These are phyloP conservation scores for Tinamus major DNA, from an alignment of 2,797 vertebrate genomes.

Conservation along the genomic window DNA sequence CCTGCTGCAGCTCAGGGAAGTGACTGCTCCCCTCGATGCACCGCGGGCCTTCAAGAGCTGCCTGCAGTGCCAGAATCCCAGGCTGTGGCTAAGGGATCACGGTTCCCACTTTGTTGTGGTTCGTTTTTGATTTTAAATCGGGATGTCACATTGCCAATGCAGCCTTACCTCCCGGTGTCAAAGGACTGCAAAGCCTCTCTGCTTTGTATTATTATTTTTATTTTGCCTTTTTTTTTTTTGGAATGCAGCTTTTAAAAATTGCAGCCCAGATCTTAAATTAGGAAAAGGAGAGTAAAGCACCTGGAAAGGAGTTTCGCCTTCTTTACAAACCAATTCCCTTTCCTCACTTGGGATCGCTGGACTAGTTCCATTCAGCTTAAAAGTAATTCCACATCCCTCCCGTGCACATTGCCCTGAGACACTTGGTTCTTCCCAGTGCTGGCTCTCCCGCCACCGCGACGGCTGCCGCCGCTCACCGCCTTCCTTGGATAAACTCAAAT, in stretches of 20 bases:
- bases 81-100: constrained; percentile 29
- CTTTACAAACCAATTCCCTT: constrained; percentile 27
- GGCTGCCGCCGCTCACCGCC: constrained; percentile 49
- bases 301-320: constrained; percentile 29
- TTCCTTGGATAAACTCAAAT: constrained; percentile 28
- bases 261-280: constrained; percentile 31
- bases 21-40: neutral
- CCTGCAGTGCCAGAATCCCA: constrained; percentile 57
- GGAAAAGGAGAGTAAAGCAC: constrained; percentile 6
- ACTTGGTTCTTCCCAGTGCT: neutral
- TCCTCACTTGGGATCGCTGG: constrained; percentile 35
- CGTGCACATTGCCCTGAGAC: neutral
- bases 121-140: neutral
- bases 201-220: neutral
- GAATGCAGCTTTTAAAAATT: neutral
- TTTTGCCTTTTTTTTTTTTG: constrained; percentile 1
- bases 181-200: constrained; percentile 24
- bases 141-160: neutral
- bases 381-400: constrained; percentile 38
- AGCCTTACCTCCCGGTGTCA: constrained; percentile 22
- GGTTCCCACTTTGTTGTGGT: constrained; percentile 53
- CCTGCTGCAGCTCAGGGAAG: neutral
- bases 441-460: constrained; percentile 24
- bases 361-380: constrained; percentile 55
- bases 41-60: constrained; percentile 55